These are phyloP conservation scores for Danio choprae DNA, from an alignment of 2,797 vertebrate genomes.

Conservation along the genomic window DNA sequence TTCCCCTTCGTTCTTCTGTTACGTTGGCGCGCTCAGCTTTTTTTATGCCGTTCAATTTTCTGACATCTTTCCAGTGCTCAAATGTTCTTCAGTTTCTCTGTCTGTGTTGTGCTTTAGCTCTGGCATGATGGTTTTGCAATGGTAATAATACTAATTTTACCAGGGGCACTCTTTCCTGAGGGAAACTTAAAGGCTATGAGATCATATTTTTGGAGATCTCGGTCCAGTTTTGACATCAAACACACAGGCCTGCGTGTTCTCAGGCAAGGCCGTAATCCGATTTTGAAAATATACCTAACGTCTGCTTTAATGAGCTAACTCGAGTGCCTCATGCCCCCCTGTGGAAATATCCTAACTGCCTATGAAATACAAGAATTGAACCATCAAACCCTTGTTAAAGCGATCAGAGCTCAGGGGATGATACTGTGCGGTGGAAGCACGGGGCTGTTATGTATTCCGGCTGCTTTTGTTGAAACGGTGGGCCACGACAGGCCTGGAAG, in stretches of 20 bases:
- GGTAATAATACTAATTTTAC: constrained; percentile 50
- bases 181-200: constrained; percentile 46
- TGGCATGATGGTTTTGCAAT: constrained; percentile 17
- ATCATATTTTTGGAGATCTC: constrained; percentile 53
- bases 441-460: constrained; percentile 51
- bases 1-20: constrained; percentile 30
- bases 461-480: constrained; percentile 51
- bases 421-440: constrained; percentile 46
- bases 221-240: constrained; percentile 36
- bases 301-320: constrained; percentile 57
- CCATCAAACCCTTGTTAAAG: constrained; percentile 68
- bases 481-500: constrained; percentile 56
- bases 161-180: constrained; percentile 35
- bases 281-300: constrained; percentile 54
- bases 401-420: constrained; percentile 46
- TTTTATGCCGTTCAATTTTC: constrained; percentile 23
- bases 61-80: constrained; percentile 11
- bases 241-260: constrained; percentile 19
- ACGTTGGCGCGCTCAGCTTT: constrained; percentile 23
- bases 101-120: not conserved
- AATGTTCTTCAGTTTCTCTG: constrained; percentile 31
- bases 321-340: constrained; percentile 52
- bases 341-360: constrained; percentile 66
- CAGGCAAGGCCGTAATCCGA: constrained; percentile 54
- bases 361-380: constrained; percentile 73